Evolutionary conservation across 2,113 vertebrate genomes (phyloP).

Genomic region (Pyxicephalus adspersus): DNA sequence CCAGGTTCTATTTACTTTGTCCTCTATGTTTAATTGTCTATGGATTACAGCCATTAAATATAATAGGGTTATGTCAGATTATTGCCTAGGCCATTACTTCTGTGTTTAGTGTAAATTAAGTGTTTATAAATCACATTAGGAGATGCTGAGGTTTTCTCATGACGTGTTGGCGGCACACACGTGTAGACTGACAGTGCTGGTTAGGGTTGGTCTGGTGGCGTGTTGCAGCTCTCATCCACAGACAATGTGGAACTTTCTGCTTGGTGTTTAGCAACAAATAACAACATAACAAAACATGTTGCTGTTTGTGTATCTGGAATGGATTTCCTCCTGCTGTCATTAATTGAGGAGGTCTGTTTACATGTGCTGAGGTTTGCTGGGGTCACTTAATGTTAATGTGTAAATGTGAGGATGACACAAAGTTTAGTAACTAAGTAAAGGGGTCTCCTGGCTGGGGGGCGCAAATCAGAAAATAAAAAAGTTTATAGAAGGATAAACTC

Average conservation of each 20-base stretch:
- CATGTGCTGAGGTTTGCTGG: too few species aligned
- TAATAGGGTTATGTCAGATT: conserved; percentile 29
- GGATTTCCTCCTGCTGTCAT: background rate
- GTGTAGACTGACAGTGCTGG: background rate
- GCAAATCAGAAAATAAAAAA: too few species aligned
- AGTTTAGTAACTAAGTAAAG: too few species aligned
- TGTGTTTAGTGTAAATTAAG: background rate
- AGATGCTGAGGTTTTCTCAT: background rate
- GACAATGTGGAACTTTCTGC: background rate
- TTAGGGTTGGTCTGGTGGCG: background rate
- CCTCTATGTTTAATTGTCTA: background rate
- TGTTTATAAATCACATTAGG: conserved; percentile 20
- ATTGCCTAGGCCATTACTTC: background rate
- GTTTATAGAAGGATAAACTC: too few species aligned
- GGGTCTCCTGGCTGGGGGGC: too few species aligned
- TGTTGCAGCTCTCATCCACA: background rate
- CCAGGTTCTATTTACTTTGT: background rate
- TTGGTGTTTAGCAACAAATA: conserved; percentile 21
- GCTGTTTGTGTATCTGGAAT: background rate
- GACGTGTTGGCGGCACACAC: background rate
- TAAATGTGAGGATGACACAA: too few species aligned
- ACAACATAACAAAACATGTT: conserved; percentile 2
- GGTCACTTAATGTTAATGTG: too few species aligned
- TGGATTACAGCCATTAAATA: conserved; percentile 28
- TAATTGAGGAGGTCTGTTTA: too few species aligned